Base-by-base conservation (phyloP, 2,797 vertebrate species). In the Mus spretus region DNA sequence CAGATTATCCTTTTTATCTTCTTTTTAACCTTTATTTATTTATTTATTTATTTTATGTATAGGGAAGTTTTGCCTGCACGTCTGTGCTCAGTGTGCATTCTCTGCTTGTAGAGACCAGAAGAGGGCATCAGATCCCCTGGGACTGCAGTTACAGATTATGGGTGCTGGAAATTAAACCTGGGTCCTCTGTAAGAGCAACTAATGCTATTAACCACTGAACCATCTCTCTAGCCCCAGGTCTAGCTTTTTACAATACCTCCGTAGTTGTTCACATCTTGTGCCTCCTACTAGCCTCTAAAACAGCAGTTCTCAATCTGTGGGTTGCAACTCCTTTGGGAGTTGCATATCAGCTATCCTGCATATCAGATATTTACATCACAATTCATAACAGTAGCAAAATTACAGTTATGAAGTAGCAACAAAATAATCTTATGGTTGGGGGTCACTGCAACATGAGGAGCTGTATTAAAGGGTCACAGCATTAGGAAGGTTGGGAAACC, bases 1-100 rank as follows among this genome's bases (percentile, higher is more conserved):
- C 78, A 80, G 61, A 90, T 84, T 80, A 70, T 3, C 55, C 59
- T 72, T 47, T 83, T 94, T 92, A 84, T 63, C 47, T 47, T 63
- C 61, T 50, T 65, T 63, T 63, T 61, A 47, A 83, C 63, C 26
- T 15, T 63, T 47, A 6, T 44, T 5, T 44, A 44, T 37, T 44
- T 83, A 44, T 83, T 85, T 50, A 44, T 37, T 44, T 83, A 44
- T 83, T 85, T 50, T 50, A 24, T 85, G 61, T 67, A 19, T 85
- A 67, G 20, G 47, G 40, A 40, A 50, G 63, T 50, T 67, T 24
- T 67, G 83, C 63, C 44, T 50, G 28, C 19, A 19, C 47, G 31
- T 50, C 12, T 78, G 74, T 77, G 40, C 40, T 50, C 12, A 26
- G 15, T 50, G 44, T 78, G 14, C 44, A 28, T 50, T 13, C 44